phyloP scores from a whole-genome alignment of 2,888 invertebrate genomes.

The Marronus borbonicus region DNA sequence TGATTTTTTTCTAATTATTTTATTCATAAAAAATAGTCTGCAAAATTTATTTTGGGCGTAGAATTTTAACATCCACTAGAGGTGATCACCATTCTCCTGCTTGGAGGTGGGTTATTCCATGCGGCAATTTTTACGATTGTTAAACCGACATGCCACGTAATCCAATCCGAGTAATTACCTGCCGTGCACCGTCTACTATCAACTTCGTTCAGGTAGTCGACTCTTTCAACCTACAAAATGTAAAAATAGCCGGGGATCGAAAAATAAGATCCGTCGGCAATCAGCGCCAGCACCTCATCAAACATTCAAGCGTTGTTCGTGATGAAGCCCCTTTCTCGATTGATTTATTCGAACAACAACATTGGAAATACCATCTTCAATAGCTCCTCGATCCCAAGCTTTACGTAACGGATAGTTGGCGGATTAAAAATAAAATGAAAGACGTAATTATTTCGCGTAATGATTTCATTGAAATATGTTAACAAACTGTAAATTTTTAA shows the following conservation, averaged over 20 bases:
- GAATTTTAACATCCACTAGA: too few species aligned
- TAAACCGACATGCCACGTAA: conserved; percentile 42
- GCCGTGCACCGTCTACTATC: conserved; percentile 29
- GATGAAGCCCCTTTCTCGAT: conserved; percentile 49
- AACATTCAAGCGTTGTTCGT: conserved; percentile 51
- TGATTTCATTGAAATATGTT: background rate
- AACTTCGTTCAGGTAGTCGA: conserved; percentile 28
- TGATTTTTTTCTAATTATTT: background rate
- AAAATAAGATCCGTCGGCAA: conserved; percentile 50
- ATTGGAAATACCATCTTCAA: conserved; percentile 20
- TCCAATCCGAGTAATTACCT: conserved; percentile 41
- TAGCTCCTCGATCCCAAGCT: background rate
- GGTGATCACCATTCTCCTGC: too few species aligned
- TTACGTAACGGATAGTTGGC: conserved; percentile 17
- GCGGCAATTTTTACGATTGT: conserved; percentile 44
- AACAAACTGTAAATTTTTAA: background rate
- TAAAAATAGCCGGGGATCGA: conserved; percentile 50
- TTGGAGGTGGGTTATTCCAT: background rate
- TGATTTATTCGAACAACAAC: conserved; percentile 47
- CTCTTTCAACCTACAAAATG: conserved; percentile 40
- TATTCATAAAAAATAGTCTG: background rate
- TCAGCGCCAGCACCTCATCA: conserved; percentile 51
- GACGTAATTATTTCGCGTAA: background rate
- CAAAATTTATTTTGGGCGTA: too few species aligned
- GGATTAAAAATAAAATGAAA: conserved; percentile 25